Evolutionary conservation across 2,888 invertebrate genomes (phyloP).

Genomic region (Eilema caniola): DNA sequence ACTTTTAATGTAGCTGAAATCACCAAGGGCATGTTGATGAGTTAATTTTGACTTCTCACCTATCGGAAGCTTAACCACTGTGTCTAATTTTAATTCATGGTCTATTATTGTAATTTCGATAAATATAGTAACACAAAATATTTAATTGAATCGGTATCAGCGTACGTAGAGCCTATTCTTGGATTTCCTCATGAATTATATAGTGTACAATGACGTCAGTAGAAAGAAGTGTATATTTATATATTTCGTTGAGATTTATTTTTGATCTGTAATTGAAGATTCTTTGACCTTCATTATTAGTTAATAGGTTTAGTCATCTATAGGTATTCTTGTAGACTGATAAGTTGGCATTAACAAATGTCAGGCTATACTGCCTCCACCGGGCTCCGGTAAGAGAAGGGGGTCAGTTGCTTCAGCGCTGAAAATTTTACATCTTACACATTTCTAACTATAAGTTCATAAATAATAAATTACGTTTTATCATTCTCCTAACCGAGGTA

Average conservation of each 20-base stretch:
- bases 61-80: background rate
- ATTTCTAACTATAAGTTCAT: background rate
- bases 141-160: conserved; percentile 34
- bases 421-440: background rate
- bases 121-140: conserved; percentile 31
- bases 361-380: no score
- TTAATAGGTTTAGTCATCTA: background rate
- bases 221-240: background rate
- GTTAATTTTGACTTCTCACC: background rate
- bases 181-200: conserved; percentile 42
- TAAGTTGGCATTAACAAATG: no score
- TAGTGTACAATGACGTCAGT: conserved; percentile 36
- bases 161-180: conserved; percentile 38
- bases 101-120: background rate
- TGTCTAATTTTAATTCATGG: background rate
- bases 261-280: conserved; percentile 3
- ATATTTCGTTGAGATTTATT: conserved; percentile 12
- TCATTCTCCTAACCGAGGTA: background rate
- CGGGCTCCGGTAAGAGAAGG: no score
- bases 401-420: background rate
- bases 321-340: background rate
- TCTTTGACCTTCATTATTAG: background rate
- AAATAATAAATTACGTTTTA: background rate
- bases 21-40: background rate
- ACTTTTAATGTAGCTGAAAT: no score